Evolutionary conservation across 1,140 invertebrate species (phyloP), one percentile per base, ranked within the genome.

Genomic region (Tetramorium parvispinum): DNA sequence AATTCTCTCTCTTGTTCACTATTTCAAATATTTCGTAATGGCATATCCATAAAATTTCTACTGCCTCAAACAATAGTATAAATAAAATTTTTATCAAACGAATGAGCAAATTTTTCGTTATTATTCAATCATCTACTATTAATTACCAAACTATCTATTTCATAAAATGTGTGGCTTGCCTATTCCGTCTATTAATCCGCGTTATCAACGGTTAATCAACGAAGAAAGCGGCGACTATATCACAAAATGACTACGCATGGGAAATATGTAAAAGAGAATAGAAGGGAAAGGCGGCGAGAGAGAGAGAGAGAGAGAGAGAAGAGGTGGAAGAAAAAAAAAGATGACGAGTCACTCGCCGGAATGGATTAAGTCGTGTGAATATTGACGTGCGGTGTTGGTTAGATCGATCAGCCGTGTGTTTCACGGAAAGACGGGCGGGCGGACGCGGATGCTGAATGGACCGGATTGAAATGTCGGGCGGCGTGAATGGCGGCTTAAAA

Each of bases 401-500:
- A 94, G 94, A 94, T 94, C 92, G 94, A 95, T 94, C 93, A 93
- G 88, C 68, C 85, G 92, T 93, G 92, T 92, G 93, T 94, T 94
- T 93, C 89, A 75, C 66, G 75, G 77, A 87, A 82, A 88, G 65
- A 65, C 61, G 81, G 78, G 79, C 86, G 89, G 73, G 55, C 76
- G 85, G 87, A 89, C 37, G 63, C 85, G 91, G 75, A 76, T 89
- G 89, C 85, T 93, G 90, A 93, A 94, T 92, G 88, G 92, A 91
- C 91, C 91, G 89, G 91, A 95, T 94, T 94, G 94, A 94, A 95
- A 94, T 91, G 93, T 94, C 93, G 88, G n/a, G 82, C 87, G 89
- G 76, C 87, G 85, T 94, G 90, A 94, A 93, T 93, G 88, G 89
- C 86, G 91, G 51, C 92, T 92, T 90, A 87, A 94, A 93, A 93